Base-by-base conservation (phyloP, 1,140 invertebrate species). In the Frieseomelitta varia region DNA sequence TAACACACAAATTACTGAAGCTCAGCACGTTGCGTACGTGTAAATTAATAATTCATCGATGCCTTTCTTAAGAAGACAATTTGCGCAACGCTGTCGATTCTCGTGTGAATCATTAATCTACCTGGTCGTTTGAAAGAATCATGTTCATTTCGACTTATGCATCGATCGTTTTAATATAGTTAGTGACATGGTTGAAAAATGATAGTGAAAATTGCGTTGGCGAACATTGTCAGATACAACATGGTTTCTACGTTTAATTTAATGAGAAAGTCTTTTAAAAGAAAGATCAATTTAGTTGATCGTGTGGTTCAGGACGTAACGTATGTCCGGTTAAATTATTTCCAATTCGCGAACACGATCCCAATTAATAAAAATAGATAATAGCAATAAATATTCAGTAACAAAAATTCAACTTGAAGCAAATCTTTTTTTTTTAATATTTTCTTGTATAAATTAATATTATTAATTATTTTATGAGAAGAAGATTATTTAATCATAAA, bases 181-280 rank as follows among this genome's bases (percentile, higher is more conserved):
- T 72, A 72, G 53, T 72, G 71, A 51, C 71, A 47, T 24, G 39
- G 47, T 17, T 72, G 71, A 72, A 72, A 72, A 47, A 72, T 72
- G 71, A 53, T 19, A 24, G 47, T 72, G 47, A 72, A 72, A 72
- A 53, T 21, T 10, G 47, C 39, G 47, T 53, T 72, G 47, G 39
- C 71, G 24, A 27, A n/a, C 47, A 24, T 72, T 72, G 53, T 72
- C 27, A 53, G 71, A n/a, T 21, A n/a, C 47, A 8, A 72, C 24
- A 53, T 19, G 24, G 47, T 72, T 72, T 72, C 47, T 53, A 72
- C 71, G 19, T 34, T 72, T 53, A n/a, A 51, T 53, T 47, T 53
- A 72, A 72, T 53, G 47, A n/a, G n/a, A n/a, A n/a, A 72, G 15
- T 11, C 24, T 19, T 53, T 72, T 72, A 72, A 51, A 72, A 53